These are phyloP conservation scores for Leptodactylus fuscus DNA, from an alignment of 2,113 vertebrate genomes.

Conservation along the genomic window DNA sequence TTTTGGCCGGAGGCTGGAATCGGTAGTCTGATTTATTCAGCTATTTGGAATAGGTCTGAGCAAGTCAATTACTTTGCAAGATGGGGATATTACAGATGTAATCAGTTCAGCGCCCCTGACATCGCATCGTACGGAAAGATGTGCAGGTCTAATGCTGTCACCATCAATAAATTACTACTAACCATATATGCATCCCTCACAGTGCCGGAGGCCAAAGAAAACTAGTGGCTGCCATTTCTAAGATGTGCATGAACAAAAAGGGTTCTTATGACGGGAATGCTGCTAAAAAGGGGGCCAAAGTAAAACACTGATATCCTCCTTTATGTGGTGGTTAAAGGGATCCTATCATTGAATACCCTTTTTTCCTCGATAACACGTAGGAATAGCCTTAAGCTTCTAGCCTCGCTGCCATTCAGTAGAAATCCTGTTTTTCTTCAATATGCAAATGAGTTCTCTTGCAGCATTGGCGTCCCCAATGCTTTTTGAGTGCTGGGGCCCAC, in stretches of 20 bases:
- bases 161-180: not conserved
- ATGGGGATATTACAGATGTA: constrained; percentile 22
- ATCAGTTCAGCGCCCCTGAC: not conserved
- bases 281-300: not conserved
- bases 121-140: not conserved
- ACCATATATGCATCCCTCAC: not conserved
- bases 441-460: too few relatives aligned
- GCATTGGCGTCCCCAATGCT: too few relatives aligned
- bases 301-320: not conserved
- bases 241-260: not conserved
- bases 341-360: too few relatives aligned
- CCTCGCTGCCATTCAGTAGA: too few relatives aligned
- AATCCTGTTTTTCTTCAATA: too few relatives aligned
- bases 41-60: constrained; percentile 39
- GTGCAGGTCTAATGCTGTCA: not conserved
- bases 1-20: constrained; percentile 25
- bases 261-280: not conserved
- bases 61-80: constrained; percentile 41
- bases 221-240: not conserved
- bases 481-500: too few relatives aligned
- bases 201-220: not conserved
- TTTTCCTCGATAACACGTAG: too few relatives aligned
- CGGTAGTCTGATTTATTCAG: constrained; percentile 46
- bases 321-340: too few relatives aligned
- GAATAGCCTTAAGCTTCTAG: too few relatives aligned